These are phyloP conservation scores for Baryphthengus martii DNA, from an alignment of 2,113 vertebrate species.

Conservation along the genomic window DNA sequence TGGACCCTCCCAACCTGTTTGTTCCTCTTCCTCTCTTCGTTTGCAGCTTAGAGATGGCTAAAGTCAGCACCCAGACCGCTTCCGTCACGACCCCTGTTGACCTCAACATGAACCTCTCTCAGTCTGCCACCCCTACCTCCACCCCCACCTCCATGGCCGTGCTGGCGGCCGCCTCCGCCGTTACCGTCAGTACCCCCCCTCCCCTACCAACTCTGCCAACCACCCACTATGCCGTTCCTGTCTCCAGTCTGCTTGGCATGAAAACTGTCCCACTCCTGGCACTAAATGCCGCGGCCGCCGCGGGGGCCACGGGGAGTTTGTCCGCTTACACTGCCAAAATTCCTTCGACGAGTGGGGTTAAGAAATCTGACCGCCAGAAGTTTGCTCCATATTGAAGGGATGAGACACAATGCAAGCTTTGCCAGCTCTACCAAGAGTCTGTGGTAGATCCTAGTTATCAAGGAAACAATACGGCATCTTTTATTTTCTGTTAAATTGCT, in stretches of 20 bases:
- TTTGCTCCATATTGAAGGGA: conserved; percentile 89
- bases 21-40: conserved; percentile 76
- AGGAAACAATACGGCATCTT: conserved; percentile 70
- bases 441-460: conserved; percentile 68
- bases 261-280: conserved; percentile 89
- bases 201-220: conserved; percentile 79
- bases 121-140: conserved; percentile 82
- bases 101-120: conserved; percentile 91
- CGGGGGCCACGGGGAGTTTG: conserved; percentile 83
- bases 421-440: conserved; percentile 68
- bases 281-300: conserved; percentile 83
- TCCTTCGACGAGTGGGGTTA: conserved; percentile 76
- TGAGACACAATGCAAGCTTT: conserved; percentile 63
- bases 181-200: conserved; percentile 85
- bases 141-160: conserved; percentile 86
- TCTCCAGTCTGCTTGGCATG: conserved; percentile 95
- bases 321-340: conserved; percentile 87
- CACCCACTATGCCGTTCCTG: conserved; percentile 88
- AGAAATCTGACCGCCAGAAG: conserved; percentile 92
- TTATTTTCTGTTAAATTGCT: conserved; percentile 68
- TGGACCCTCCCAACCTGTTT: conserved; percentile 72
- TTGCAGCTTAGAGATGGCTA: conserved; percentile 97
- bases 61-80: conserved; percentile 93
- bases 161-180: conserved; percentile 82
- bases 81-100: conserved; percentile 86